Base-by-base conservation (phyloP, 2,888 invertebrate genomes). In the Therioaphis trifolii region DNA sequence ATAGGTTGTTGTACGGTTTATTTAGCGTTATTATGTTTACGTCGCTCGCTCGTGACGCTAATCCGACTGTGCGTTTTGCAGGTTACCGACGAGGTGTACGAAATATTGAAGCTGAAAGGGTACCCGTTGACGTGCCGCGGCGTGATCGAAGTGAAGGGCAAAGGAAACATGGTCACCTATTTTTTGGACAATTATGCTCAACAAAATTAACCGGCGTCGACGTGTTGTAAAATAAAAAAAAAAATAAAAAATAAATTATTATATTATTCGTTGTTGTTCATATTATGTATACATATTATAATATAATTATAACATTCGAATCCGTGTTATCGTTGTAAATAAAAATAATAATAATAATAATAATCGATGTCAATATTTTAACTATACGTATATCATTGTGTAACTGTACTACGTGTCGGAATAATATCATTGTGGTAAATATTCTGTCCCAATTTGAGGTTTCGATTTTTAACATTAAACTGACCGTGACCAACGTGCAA, bases 161-260 rank as follows among this genome's bases (percentile, higher is more conserved):
- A 97, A 89, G 97, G 97, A 27, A 94, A 95, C 86, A 97, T 97
- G 97, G 92, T 95, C 85, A 97, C 97, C 0, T 97, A 94, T 89
- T 96, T 96, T 89, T 90, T 96, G 77, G 91, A 93, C 14, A 61
- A 82, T 82, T 82, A 82, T 63, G 80, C 80, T 82, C 80, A 82
- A 14, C 80, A 82, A 61, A 82, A 82, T 63, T 71, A 82, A 68
- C 18, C 24, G 52, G 52, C 52, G 80, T 82, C 63, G 72, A 63
- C n/a, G 27, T 35, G 27, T 76, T 61, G 18, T 24, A 5, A 29
- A 46, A 49, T 58, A 27, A n/a, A n/a, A n/a, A n/a, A n/a, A n/a
- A n/a, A n/a, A n/a, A n/a, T n/a, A n/a, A n/a, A n/a, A n/a, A n/a
- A n/a, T n/a, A n/a, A n/a, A n/a, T n/a, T n/a, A n/a, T n/a, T n/a